phyloP scores from a whole-genome alignment of 2,888 invertebrate genomes.

The Stomorhina lunata region DNA sequence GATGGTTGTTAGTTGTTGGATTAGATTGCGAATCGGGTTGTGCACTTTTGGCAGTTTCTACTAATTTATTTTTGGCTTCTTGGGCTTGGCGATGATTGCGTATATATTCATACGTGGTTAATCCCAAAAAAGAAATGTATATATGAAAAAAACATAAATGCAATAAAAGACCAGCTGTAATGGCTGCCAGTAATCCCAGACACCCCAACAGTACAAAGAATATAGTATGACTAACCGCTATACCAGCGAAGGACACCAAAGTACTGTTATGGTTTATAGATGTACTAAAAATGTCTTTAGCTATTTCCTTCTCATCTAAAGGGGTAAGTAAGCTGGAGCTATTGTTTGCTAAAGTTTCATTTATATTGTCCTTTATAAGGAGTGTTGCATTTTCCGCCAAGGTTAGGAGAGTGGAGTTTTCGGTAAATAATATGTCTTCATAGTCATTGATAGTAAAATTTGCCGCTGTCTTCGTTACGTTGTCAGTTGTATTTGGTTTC shows the following conservation, averaged over 20 bases:
- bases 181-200: constrained; percentile 86
- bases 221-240: constrained; percentile 82
- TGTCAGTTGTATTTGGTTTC: constrained; percentile 33
- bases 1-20: constrained; percentile 69
- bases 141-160: constrained; percentile 94
- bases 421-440: constrained; percentile 19
- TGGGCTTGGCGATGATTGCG: constrained; percentile 80
- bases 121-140: constrained; percentile 90
- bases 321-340: constrained; percentile 3
- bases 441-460: constrained; percentile 35
- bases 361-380: constrained; percentile 4
- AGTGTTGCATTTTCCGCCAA: constrained; percentile 37
- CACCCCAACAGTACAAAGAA: constrained; percentile 83
- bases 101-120: constrained; percentile 95
- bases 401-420: constrained; percentile 14
- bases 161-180: constrained; percentile 87
- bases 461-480: background rate
- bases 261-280: constrained; percentile 26
- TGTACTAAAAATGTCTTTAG: constrained; percentile 2
- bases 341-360: constrained; percentile 51
- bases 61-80: constrained; percentile 73
- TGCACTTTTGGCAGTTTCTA: constrained; percentile 47
- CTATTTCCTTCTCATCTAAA: background rate
- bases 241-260: constrained; percentile 72
- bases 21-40: constrained; percentile 68